Conservation (phyloP, 2,797 vertebrate species). For the Petrocephalus schoutedeni region DNA sequence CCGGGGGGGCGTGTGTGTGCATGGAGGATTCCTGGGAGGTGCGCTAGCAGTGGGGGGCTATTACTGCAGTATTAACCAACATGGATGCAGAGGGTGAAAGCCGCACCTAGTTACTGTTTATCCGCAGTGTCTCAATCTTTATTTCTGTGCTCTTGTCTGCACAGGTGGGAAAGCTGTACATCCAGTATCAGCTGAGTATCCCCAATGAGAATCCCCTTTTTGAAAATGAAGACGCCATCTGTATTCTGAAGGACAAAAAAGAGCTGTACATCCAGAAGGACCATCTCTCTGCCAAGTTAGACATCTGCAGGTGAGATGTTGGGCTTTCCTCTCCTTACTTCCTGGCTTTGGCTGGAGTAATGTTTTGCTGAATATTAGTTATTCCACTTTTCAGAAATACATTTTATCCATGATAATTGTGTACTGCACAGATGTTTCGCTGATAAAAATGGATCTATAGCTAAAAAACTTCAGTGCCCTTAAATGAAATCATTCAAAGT, state of each 20-base stretch:
- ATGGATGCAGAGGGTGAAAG: background rate
- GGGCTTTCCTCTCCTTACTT: background rate
- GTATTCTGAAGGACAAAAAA: conserved; percentile 63
- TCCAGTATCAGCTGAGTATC: conserved; percentile 57
- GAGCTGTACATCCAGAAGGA: conserved; percentile 70
- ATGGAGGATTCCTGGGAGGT: background rate
- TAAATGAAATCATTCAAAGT: background rate
- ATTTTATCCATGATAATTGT: background rate
- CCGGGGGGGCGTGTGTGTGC: background rate
- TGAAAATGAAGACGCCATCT: conserved; percentile 60
- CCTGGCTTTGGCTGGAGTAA: background rate
- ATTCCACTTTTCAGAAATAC: background rate
- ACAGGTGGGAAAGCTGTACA: conserved; percentile 70
- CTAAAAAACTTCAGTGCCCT: background rate
- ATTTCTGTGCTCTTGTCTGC: conserved; percentile 13
- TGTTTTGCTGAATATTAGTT: background rate
- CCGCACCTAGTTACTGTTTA: background rate
- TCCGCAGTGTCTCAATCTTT: background rate
- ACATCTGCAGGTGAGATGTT: conserved; percentile 64
- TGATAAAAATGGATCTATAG: background rate
- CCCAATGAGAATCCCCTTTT: conserved; percentile 31
- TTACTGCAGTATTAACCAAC: background rate
- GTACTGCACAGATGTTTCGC: background rate
- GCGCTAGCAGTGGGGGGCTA: background rate
- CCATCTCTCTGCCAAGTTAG: conserved; percentile 52